Evolutionary conservation across 2,113 vertebrate species (phyloP).

Genomic region (Xyliphius kryptos): DNA sequence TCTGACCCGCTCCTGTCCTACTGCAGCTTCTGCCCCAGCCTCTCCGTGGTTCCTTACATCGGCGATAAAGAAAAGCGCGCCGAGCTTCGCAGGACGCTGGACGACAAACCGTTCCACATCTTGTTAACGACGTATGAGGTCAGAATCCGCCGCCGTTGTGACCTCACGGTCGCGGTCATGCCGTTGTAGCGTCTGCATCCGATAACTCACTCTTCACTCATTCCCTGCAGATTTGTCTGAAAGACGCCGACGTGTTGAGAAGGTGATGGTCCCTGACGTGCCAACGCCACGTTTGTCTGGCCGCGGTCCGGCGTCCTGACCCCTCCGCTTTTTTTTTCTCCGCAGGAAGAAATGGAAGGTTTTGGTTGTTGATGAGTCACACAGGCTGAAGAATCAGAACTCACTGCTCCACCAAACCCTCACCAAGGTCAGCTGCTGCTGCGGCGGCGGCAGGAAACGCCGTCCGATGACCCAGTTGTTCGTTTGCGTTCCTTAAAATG

Average conservation of each 20-base stretch:
- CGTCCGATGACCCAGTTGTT: neutral
- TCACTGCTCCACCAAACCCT: conserved; percentile 78
- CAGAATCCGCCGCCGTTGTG: neutral
- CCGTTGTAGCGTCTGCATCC: no score
- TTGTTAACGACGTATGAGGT: conserved; percentile 88
- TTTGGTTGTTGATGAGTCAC: conserved; percentile 89
- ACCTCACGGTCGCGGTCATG: no score
- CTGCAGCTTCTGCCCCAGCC: conserved; percentile 72
- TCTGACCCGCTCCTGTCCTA: neutral
- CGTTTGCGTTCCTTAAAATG: neutral
- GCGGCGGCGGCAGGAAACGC: neutral
- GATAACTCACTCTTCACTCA: conserved; percentile 20
- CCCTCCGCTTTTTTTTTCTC: neutral
- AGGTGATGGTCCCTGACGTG: conserved; percentile 52
- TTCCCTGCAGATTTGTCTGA: conserved; percentile 75
- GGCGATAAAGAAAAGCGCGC: conserved; percentile 77
- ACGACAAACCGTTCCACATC: conserved; percentile 54
- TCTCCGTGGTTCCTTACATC: conserved; percentile 69
- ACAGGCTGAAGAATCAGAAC: conserved; percentile 83
- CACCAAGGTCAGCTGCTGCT: conserved; percentile 62
- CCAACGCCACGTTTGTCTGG: no score
- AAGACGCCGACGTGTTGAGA: conserved; percentile 76
- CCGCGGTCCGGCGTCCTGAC: no score
- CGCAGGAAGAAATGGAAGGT: conserved; percentile 64
- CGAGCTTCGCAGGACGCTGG: conserved; percentile 59